Conservation (phyloP, 1,140 invertebrate species). For the Sycophaga agraensis region DNA sequence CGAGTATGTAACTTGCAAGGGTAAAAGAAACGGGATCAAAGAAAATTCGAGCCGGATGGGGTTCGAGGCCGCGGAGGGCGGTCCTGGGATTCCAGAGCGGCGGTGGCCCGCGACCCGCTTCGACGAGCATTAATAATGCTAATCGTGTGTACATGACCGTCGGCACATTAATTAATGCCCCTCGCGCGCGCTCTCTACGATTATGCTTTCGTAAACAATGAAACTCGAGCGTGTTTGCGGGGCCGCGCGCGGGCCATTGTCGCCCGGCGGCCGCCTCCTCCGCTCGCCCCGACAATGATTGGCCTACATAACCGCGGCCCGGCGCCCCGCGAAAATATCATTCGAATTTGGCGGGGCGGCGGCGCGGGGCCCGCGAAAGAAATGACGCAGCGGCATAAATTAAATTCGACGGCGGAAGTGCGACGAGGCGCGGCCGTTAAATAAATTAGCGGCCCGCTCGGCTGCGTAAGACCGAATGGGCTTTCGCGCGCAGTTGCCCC, state of each 20-base stretch:
- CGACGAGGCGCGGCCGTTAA: too few relatives aligned
- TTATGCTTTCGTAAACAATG: constrained; percentile 18
- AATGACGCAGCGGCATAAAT: too few relatives aligned
- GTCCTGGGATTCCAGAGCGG: neutral
- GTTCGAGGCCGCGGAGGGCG: too few relatives aligned
- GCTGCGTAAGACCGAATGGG: too few relatives aligned
- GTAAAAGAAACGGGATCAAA: too few relatives aligned
- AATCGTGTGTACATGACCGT: neutral
- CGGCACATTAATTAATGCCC: constrained; percentile 18
- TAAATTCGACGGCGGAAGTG: too few relatives aligned
- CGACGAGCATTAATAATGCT: constrained; percentile 17
- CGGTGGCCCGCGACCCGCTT: neutral
- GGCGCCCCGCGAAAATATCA: neutral
- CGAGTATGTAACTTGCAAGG: too few relatives aligned
- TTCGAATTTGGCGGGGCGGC: neutral
- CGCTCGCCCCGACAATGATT: neutral
- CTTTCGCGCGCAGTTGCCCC: too few relatives aligned
- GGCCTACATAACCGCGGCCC: neutral
- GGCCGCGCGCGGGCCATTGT: neutral
- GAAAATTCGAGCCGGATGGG: neutral
- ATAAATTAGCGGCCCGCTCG: too few relatives aligned
- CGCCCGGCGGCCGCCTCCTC: neutral
- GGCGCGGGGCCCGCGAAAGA: neutral
- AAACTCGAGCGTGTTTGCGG: constrained; percentile 12
- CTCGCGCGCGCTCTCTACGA: neutral